Percentiles rank a stretch among this genome's conserved stretches.
phyloP scores from a whole-genome alignment of 2,113 vertebrate genomes.

The Tragelaphus buxtoni region DNA sequence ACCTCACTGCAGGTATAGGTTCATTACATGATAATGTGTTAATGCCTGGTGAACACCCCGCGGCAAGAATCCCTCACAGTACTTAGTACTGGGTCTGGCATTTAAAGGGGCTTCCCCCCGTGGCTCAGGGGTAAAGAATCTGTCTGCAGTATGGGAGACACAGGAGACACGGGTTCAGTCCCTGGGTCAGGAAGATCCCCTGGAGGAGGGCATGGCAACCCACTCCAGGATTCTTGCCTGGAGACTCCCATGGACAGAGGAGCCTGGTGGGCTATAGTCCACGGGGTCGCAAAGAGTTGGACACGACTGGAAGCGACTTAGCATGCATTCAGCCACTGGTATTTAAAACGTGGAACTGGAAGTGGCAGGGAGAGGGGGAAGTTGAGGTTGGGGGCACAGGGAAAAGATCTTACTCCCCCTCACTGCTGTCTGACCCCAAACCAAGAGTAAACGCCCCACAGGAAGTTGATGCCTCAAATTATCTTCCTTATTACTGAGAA shows the following conservation, averaged over 20 bases:
- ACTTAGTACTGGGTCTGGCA: neutral
- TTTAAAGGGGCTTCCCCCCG: neutral
- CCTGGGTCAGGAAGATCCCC: neutral
- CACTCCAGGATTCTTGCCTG: neutral
- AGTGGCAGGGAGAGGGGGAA: neutral
- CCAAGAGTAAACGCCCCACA: neutral
- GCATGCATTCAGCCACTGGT: fast-evolving
- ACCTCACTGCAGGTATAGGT: neutral
- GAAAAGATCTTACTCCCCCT: neutral
- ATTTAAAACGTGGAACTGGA: neutral
- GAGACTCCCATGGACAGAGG: neutral
- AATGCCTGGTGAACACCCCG: neutral
- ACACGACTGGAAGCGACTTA: neutral
- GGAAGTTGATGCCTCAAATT: neutral
- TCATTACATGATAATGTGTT: neutral
- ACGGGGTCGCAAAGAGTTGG: neutral
- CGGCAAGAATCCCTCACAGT: neutral
- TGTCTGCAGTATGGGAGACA: neutral
- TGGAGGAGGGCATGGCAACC: neutral
- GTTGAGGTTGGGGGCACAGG: neutral
- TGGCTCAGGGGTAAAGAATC: neutral
- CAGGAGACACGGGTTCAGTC: neutral
- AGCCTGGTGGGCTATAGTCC: neutral
- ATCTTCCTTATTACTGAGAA: neutral
- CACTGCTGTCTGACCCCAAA: neutral